Conservation (phyloP, 2,113 vertebrate species). For the Tychaedon coryphoeus region DNA sequence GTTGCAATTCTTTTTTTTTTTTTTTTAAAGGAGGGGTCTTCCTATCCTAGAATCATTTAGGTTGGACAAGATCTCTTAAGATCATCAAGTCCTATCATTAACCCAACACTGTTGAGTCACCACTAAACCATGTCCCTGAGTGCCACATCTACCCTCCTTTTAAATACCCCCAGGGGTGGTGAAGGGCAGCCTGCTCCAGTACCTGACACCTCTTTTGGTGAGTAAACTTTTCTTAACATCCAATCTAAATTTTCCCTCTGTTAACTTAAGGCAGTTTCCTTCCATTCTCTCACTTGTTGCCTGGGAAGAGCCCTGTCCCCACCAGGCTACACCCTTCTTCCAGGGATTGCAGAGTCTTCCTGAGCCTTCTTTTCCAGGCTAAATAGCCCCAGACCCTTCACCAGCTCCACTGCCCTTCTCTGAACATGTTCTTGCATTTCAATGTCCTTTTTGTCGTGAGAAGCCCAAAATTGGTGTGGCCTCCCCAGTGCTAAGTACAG, state of each 20-base stretch:
- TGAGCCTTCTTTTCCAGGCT: not conserved
- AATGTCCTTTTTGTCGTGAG: not conserved
- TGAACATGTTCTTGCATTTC: not conserved
- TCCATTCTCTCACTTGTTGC: not conserved
- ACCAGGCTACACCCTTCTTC: not conserved
- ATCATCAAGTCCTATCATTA: accelerated
- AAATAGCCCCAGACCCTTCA: not conserved
- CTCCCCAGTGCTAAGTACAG: not conserved
- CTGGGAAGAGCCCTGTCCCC: no score
- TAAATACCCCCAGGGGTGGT: not conserved
- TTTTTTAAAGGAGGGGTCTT: not conserved
- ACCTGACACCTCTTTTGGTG: not conserved
- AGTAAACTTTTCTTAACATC: not conserved
- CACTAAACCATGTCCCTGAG: not conserved
- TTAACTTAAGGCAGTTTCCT: not conserved
- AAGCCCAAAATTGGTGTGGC: not conserved
- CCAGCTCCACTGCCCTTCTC: not conserved
- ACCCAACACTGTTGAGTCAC: accelerated
- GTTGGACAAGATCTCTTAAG: not conserved
- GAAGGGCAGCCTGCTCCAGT: not conserved
- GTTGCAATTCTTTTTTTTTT: not conserved
- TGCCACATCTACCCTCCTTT: not conserved
- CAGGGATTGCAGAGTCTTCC: not conserved
- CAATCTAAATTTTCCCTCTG: not conserved
- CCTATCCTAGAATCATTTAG: not conserved